phyloP scores from a whole-genome alignment of 2,113 vertebrate genomes.

The Limanda limanda region DNA sequence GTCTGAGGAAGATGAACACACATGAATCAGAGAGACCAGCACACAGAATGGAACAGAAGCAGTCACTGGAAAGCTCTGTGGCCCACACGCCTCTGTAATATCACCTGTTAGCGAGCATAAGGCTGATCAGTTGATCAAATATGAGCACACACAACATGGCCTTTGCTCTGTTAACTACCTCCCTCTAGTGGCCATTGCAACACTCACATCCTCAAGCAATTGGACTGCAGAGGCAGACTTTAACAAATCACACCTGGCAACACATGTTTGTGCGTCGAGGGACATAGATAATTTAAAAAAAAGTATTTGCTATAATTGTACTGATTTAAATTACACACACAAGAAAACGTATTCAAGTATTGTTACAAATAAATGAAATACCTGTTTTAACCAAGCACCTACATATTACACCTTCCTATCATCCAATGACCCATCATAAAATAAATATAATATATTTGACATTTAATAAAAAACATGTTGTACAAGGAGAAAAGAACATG shows the following conservation, averaged over 20 bases:
- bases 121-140: background rate
- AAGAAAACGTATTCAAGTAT: background rate
- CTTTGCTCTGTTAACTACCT: slow-evolving; percentile 14
- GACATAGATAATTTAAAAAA: background rate
- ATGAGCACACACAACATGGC: background rate
- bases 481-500: too few relatives aligned
- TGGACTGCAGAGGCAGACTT: background rate
- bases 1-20: slow-evolving; percentile 76
- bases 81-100: background rate
- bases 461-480: too few relatives aligned
- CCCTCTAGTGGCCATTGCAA: slow-evolving; percentile 64
- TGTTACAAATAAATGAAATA: background rate
- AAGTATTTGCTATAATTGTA: too few relatives aligned
- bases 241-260: background rate
- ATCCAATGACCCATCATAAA: too few relatives aligned
- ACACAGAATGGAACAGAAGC: background rate
- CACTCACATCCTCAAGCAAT: background rate
- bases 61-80: background rate
- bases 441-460: too few relatives aligned
- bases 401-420: too few relatives aligned
- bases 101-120: background rate
- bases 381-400: too few relatives aligned
- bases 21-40: slow-evolving; percentile 25
- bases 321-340: too few relatives aligned
- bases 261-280: background rate